These are phyloP conservation scores for Ambastaia sidthimunki DNA, from an alignment of 2,797 vertebrate genomes.

Conservation along the genomic window DNA sequence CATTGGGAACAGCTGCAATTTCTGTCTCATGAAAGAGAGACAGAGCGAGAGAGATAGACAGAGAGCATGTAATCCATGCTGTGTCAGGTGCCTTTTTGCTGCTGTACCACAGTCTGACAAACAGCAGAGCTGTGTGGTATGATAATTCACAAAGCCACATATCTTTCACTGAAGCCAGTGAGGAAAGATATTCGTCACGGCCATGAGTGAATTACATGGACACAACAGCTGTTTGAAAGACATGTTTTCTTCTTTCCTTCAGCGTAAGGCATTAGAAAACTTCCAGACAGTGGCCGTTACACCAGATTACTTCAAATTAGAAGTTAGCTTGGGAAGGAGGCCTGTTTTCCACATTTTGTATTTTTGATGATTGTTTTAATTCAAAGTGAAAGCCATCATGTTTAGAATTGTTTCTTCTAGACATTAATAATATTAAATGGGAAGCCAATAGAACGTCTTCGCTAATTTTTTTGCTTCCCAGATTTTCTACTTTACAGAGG, in stretches of 20 bases:
- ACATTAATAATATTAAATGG: background rate
- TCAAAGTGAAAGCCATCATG: no score
- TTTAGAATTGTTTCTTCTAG: background rate
- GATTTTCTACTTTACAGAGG: no score
- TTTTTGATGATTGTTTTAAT: no score
- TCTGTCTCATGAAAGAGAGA: constrained; percentile 27
- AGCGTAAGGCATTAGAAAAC: background rate
- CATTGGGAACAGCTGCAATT: constrained; percentile 61
- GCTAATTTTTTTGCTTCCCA: no score
- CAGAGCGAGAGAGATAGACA: constrained; percentile 2
- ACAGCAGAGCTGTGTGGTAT: constrained; percentile 15
- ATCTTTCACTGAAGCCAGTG: background rate
- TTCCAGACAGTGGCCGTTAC: background rate
- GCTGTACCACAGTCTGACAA: constrained; percentile 9
- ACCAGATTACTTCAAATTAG: background rate
- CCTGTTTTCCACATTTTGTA: background rate
- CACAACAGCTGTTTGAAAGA: constrained; percentile 47
- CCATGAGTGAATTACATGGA: background rate
- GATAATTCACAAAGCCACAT: constrained; percentile 11
- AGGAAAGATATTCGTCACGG: constrained; percentile 36
- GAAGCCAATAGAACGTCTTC: no score
- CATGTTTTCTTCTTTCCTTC: background rate
- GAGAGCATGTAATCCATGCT: constrained; percentile 10
- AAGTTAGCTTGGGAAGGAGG: background rate
- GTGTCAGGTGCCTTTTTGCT: constrained; percentile 19